A percentile compares a stretch with the other conserved stretches of the same genome.
phyloP scores from a whole-genome alignment of 1,140 invertebrate species.

The Cryptotermes secundus region DNA sequence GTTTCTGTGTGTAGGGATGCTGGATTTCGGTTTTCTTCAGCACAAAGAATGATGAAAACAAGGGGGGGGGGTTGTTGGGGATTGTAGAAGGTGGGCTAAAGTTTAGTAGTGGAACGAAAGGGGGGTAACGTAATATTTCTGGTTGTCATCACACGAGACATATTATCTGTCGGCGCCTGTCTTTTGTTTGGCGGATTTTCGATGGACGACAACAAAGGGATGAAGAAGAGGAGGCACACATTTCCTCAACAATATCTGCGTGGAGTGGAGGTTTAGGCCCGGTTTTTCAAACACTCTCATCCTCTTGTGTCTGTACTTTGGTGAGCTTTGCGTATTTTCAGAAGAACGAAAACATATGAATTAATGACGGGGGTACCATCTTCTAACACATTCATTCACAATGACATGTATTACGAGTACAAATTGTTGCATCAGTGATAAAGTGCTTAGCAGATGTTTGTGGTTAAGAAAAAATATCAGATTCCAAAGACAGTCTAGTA shows the following conservation, averaged over 20 bases:
- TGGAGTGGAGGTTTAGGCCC: neutral
- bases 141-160: slow-evolving; percentile 6
- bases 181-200: slow-evolving; percentile 11
- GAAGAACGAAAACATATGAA: neutral
- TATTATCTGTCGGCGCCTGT: neutral
- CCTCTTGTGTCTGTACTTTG: neutral
- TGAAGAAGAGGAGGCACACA: neutral
- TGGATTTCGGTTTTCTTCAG: too few species aligned
- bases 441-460: too few species aligned
- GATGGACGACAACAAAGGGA: neutral
- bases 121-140: neutral
- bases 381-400: too few species aligned
- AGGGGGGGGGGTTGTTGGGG: too few species aligned
- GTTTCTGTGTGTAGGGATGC: too few species aligned
- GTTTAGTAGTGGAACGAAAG: neutral
- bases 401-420: too few species aligned
- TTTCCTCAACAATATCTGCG: neutral
- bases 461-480: too few species aligned
- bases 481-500: too few species aligned
- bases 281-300: neutral
- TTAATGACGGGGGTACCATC: neutral
- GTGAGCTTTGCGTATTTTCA: neutral
- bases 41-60: too few species aligned
- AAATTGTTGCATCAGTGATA: too few species aligned
- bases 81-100: too few species aligned